A percentile compares a stretch with the other conserved stretches of the same genome.
Evolutionary conservation across 2,113 vertebrate genomes (phyloP).

Genomic region (Sphaerodactylus townsendi): DNA sequence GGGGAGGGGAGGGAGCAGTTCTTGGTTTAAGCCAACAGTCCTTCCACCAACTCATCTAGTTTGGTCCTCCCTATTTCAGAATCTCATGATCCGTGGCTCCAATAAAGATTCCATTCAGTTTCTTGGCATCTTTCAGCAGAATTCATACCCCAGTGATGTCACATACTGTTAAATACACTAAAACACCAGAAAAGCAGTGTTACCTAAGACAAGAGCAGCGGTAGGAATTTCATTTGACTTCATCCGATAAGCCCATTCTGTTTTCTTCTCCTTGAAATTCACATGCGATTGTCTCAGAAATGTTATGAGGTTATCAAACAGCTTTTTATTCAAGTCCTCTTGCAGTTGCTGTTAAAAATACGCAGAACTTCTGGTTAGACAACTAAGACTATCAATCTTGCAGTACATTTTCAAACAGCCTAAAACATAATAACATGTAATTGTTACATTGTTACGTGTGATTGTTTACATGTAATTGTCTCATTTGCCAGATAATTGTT

Average conservation of each 20-base stretch:
- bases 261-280: constrained; percentile 69
- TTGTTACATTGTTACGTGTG: too few relatives aligned
- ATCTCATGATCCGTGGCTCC: not conserved
- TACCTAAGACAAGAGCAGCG: constrained; percentile 91
- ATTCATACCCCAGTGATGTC: not conserved
- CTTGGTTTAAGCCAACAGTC: too few relatives aligned
- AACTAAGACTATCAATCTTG: too few relatives aligned
- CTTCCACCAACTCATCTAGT: not conserved
- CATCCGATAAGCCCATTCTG: constrained; percentile 82
- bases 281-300: constrained; percentile 83
- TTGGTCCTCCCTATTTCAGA: not conserved
- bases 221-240: constrained; percentile 91
- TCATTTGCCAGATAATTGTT: not conserved
- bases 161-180: not conserved
- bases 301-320: constrained; percentile 84
- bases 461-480: constrained; percentile 16
- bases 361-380: constrained; percentile 17
- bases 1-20: not conserved
- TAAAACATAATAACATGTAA: too few relatives aligned
- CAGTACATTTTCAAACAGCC: constrained; percentile 16
- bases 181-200: constrained; percentile 23
- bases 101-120: constrained; percentile 15
- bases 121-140: constrained; percentile 10
- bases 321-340: constrained; percentile 88
- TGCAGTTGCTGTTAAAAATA: constrained; percentile 81